Conservation (phyloP, 1,140 invertebrate genomes). For the Nomia melanderi region DNA sequence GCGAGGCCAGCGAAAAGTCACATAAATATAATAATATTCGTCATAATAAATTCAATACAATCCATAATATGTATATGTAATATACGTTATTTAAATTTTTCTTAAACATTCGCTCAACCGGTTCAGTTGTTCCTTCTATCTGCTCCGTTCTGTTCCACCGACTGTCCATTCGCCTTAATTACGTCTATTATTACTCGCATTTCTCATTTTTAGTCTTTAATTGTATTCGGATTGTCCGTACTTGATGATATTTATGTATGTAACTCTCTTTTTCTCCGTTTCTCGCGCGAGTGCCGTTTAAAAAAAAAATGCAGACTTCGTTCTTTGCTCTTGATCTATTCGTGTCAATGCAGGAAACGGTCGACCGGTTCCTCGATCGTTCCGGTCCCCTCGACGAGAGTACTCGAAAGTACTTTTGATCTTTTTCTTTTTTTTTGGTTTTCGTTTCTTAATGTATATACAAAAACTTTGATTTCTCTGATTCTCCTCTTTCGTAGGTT, state of each 20-base stretch:
- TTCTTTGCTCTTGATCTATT: slow-evolving; percentile 14
- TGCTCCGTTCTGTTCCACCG: slow-evolving; percentile 7
- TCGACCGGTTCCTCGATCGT: slow-evolving; percentile 6
- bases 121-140: slow-evolving; percentile 34
- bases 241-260: slow-evolving; percentile 69
- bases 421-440: slow-evolving; percentile 30
- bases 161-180: slow-evolving; percentile 35
- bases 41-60: slow-evolving; percentile 69
- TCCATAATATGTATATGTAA: slow-evolving; percentile 65
- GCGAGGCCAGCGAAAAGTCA: slow-evolving; percentile 66
- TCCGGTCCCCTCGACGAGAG: slow-evolving; percentile 25
- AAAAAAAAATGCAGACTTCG: slow-evolving; percentile 40
- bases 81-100: slow-evolving; percentile 64
- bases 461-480: slow-evolving; percentile 53
- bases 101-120: slow-evolving; percentile 58
- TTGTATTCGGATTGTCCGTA: slow-evolving; percentile 72
- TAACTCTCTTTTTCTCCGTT: slow-evolving; percentile 43
- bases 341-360: slow-evolving; percentile 7
- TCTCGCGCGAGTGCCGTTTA: slow-evolving; percentile 31
- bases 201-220: slow-evolving; percentile 56
- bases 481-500: not conserved
- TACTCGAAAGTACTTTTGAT: slow-evolving; percentile 43
- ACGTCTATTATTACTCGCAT: slow-evolving; percentile 56
- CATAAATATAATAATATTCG: slow-evolving; percentile 68
- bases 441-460: slow-evolving; percentile 55